Percentiles rank a stretch among this genome's conserved stretches.
phyloP scores from a whole-genome alignment of 2,113 vertebrate species.

The Melanocharis versteri region DNA sequence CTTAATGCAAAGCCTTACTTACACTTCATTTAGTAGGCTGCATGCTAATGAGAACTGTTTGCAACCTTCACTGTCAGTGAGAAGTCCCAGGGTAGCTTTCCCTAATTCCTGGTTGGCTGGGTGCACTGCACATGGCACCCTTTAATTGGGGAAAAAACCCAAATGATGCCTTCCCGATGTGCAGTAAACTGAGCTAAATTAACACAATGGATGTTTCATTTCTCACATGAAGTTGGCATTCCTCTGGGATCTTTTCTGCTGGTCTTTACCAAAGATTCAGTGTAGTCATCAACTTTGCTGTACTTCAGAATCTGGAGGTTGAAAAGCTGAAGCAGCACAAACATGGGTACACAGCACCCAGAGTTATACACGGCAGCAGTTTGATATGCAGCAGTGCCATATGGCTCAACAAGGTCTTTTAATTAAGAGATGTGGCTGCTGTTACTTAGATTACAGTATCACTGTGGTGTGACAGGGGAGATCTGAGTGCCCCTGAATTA shows the following conservation, averaged over 20 bases:
- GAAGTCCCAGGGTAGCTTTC: conserved; percentile 20
- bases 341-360: background rate
- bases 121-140: background rate
- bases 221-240: background rate
- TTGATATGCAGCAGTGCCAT: background rate
- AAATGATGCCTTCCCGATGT: background rate
- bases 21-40: background rate
- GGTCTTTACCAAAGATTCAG: background rate
- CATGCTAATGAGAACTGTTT: conserved; percentile 50
- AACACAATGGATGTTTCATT: background rate
- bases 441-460: background rate
- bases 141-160: background rate
- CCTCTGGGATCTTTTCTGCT: background rate
- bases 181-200: conserved; percentile 21
- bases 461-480: background rate
- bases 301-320: background rate
- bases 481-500: background rate
- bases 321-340: background rate
- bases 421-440: background rate
- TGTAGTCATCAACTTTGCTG: background rate
- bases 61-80: background rate
- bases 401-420: background rate
- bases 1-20: conserved; percentile 11
- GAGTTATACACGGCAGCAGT: background rate
- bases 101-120: background rate